Base-by-base conservation (phyloP, 2,797 vertebrate species). In the Urophycis tenuis region DNA sequence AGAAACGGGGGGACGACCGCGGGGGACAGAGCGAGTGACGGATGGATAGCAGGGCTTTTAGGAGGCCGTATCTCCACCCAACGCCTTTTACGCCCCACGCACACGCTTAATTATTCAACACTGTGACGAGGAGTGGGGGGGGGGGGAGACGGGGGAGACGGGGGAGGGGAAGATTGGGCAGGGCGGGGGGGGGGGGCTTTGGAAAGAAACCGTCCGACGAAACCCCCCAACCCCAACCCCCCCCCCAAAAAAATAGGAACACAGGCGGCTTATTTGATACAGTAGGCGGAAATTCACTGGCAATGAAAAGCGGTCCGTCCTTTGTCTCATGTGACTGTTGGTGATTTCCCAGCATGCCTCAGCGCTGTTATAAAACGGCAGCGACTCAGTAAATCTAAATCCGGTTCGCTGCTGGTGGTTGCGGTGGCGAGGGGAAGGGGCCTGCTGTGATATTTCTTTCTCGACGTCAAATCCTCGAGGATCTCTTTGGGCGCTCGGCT, bases 31-130 rank as follows among this genome's bases (percentile, higher is more conserved):
- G 45, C 31, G 35, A 39, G 64, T 32, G 71, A 79, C 30, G 71
- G 73, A 79, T 34, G 71, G 67, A 60, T 33, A 12, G 73, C 25
- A 32, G 69, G 30, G 69, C 69, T 71, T 32, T 71, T 71, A 71
- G 17, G 69, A 71, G 69, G 69, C 11, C 69, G 19, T 71, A 71
- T 33, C 30, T 25, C 53, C 53, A 64, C n/a, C 53, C 11, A n/a
- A 29, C 69, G 1, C 14, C 5, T 11, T 71, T 32, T 71, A 5
- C 30, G 11, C 69, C 69, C 69, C 15, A 14, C 29, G 32, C 19
- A 32, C 19, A 71, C 15, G 12, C 69, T 71, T 29, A 71, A 71
- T 71, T 71, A 71, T 71, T 71, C 29, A 71, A 71, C 69, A 71
- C 69, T 71, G 29, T 70, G 69, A 71, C 17, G 12, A 71, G 67